These are phyloP conservation scores for Bubo bubo DNA, from an alignment of 2,113 vertebrate species.

Conservation along the genomic window DNA sequence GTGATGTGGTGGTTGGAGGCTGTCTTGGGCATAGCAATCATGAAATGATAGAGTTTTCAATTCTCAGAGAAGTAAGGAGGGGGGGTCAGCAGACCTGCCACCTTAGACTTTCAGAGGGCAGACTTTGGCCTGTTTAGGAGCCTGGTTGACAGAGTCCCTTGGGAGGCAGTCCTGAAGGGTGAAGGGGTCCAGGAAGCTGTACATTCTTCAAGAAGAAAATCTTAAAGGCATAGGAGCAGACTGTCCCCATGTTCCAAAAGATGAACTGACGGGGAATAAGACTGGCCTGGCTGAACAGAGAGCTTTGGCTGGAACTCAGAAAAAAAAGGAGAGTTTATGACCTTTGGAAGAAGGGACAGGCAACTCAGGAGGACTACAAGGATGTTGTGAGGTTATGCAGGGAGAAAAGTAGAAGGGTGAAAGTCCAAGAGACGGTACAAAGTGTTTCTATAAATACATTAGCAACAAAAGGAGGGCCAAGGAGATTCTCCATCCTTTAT, in stretches of 20 bases:
- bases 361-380: neutral
- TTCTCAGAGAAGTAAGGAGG: neutral
- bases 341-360: neutral
- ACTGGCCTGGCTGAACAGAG: neutral
- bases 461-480: neutral
- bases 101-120: neutral
- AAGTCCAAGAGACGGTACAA: too few relatives aligned
- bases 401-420: neutral
- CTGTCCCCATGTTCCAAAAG: neutral
- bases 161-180: neutral
- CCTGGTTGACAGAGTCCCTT: neutral
- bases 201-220: neutral
- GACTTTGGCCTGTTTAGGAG: neutral
- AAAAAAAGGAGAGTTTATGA: neutral
- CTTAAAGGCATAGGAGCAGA: neutral
- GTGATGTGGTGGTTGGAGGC: neutral
- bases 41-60: neutral
- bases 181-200: neutral
- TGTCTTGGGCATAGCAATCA: neutral
- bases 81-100: neutral
- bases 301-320: neutral
- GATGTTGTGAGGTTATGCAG: neutral
- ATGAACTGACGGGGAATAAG: neutral
- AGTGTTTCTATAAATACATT: neutral
- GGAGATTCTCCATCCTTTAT: neutral